A percentile compares a stretch with the other conserved stretches of the same genome.
phyloP scores from a whole-genome alignment of 2,888 invertebrate genomes.

The Ennomos fuscantarius region DNA sequence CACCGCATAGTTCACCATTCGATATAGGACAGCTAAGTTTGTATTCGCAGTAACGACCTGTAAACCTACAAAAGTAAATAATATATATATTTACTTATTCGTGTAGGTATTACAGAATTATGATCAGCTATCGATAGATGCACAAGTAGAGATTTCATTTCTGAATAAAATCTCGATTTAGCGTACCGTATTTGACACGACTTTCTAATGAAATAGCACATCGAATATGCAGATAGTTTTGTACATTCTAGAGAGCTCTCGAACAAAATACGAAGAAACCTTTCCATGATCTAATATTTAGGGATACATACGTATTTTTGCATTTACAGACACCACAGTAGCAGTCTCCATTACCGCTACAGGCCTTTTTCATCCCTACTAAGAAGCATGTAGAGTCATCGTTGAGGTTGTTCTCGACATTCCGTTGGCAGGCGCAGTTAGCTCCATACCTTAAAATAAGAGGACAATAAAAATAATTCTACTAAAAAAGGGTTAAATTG shows the following conservation, averaged over 20 bases:
- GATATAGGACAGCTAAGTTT: slow-evolving; percentile 53
- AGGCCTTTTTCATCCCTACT: slow-evolving; percentile 43
- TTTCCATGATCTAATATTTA: too few relatives aligned
- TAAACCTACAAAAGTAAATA: slow-evolving; percentile 45
- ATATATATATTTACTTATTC: neutral
- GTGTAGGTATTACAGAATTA: too few relatives aligned
- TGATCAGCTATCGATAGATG: too few relatives aligned
- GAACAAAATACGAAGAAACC: neutral
- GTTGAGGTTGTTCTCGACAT: slow-evolving; percentile 21
- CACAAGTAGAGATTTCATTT: too few relatives aligned
- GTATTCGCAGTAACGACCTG: slow-evolving; percentile 64
- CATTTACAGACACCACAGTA: slow-evolving; percentile 87
- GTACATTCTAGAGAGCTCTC: neutral
- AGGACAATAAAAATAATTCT: too few relatives aligned
- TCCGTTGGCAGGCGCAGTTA: slow-evolving; percentile 53
- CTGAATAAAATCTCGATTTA: too few relatives aligned
- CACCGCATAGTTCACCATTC: slow-evolving; percentile 76
- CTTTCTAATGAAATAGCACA: too few relatives aligned
- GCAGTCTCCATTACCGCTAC: slow-evolving; percentile 78
- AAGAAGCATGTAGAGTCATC: slow-evolving; percentile 49
- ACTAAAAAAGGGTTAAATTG: too few relatives aligned
- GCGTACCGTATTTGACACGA: too few relatives aligned
- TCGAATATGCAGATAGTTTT: neutral
- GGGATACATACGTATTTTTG: slow-evolving; percentile 55
- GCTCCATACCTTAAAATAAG: slow-evolving; percentile 54